Evolutionary conservation across 1,140 invertebrate species (phyloP), one percentile per base, ranked within the genome.

Genomic region (Diploscapter pachys): DNA sequence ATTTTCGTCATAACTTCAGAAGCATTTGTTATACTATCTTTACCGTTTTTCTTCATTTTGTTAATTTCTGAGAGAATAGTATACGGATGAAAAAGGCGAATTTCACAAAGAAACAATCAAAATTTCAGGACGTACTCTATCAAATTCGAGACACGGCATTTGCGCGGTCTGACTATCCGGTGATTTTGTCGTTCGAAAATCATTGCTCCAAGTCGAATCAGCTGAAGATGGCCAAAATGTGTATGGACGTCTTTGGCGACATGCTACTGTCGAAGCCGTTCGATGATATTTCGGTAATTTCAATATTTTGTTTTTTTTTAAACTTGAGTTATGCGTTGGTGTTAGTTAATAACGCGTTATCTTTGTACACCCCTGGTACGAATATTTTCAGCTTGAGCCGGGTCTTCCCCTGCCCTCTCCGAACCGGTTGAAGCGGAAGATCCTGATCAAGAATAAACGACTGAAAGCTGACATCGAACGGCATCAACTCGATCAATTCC

Each of bases 151-250:
- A 99, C 86, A 96, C 94, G n/a, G 96, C 96, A 9, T 99, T 99
- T 87, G 93, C 98, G 5, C 96, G 96, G 3, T 95, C 94, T 11
- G 95, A 98, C 71, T 98, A 93, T 86, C 96, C 96, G 0, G 90
- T 99, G 11, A 98, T 99, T 78, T 87, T 99, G 48, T 99, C 96
- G 62, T 98, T 99, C 87, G 96, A 99, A 87, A 99, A 99, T 89
- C 96, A 99, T 87, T 99, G 96, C 88, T 82, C 75, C 9, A 86
- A 85, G 57, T 79, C 83, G 52, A 86, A 85, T 76, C 96, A 99
- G 87, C 94, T 95, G 84, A 98, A 98, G 88, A 89, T 99, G 87
- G 95, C 96, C 63, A 96, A 96, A 88, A 99, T 99, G 87, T 99
- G 95, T 88, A 94, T 98, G 88, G 96, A 99, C 85, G 95, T 98